A percentile compares a stretch with the other conserved stretches of the same genome.
Evolutionary conservation across 2,888 invertebrate species (phyloP).

Genomic region (Campoplex nolae): DNA sequence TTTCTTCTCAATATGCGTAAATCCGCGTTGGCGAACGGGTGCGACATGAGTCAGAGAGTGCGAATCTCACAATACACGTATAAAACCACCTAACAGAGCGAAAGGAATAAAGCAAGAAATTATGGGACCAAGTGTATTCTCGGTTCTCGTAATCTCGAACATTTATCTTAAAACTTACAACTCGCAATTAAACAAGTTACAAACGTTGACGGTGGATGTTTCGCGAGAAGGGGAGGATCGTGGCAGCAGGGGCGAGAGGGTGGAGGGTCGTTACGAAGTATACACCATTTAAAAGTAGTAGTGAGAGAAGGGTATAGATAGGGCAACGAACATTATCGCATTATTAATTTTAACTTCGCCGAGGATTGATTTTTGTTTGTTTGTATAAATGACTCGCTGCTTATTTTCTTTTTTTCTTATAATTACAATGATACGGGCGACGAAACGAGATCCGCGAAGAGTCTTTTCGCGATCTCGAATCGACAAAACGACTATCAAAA

Average conservation of each 20-base stretch:
- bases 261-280: conserved; percentile 23
- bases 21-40: background rate
- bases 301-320: conserved; percentile 21
- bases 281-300: conserved; percentile 1
- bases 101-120: conserved; percentile 23
- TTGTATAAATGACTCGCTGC: background rate
- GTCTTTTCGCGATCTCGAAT: conserved; percentile 13
- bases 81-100: conserved; percentile 11
- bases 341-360: conserved; percentile 50
- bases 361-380: conserved; percentile 24
- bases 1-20: conserved; percentile 1
- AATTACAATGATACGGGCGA: background rate
- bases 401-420: background rate
- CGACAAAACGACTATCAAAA: background rate
- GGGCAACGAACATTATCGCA: conserved; percentile 38
- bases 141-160: conserved; percentile 13
- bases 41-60: conserved; percentile 1
- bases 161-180: conserved; percentile 46
- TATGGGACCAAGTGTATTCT: conserved; percentile 24
- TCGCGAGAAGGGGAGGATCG: background rate
- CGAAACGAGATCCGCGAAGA: conserved; percentile 27
- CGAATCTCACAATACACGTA: conserved; percentile 9
- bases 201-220: conserved; percentile 14
- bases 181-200: conserved; percentile 36
- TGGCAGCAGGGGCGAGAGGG: background rate